Conservation (phyloP, 2,797 vertebrate genomes). For the Oreochromis mossambicus region DNA sequence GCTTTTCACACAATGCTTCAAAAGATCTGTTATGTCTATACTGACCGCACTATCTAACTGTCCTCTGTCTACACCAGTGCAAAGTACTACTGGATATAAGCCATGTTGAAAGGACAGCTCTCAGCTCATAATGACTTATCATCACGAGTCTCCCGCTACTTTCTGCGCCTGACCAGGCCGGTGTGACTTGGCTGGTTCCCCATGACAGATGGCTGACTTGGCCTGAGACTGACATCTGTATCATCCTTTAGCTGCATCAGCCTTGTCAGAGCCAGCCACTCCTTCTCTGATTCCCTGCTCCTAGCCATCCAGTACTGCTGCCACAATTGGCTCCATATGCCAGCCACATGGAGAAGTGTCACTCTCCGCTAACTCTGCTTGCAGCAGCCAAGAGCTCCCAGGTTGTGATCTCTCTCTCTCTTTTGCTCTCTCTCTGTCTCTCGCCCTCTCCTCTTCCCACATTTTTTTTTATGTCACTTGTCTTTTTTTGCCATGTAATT, state of each 20-base stretch:
- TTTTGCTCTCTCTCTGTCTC: neutral
- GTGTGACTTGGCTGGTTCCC: conserved; percentile 41
- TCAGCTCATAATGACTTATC: conserved; percentile 39
- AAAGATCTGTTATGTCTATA: neutral
- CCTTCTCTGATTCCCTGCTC: conserved; percentile 28
- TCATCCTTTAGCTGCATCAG: conserved; percentile 49
- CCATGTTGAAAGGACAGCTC: conserved; percentile 23
- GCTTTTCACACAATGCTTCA: neutral
- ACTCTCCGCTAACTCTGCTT: conserved; percentile 34
- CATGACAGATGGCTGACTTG: conserved; percentile 64
- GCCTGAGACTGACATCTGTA: conserved; percentile 62
- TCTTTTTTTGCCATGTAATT: neutral
- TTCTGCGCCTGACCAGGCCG: conserved; percentile 6
- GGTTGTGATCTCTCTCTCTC: neutral
- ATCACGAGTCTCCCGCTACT: conserved; percentile 32
- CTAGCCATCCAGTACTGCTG: conserved; percentile 14
- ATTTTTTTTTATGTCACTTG: neutral
- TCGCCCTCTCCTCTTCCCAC: neutral
- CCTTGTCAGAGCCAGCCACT: conserved; percentile 41
- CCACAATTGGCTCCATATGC: conserved; percentile 62
- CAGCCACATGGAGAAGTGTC: conserved; percentile 54
- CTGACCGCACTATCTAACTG: neutral
- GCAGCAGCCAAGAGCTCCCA: conserved; percentile 13
- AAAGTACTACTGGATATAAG: neutral
- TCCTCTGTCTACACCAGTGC: neutral